Conservation (phyloP, 1,140 invertebrate species). For the Meloidogyne chitwoodi region DNA sequence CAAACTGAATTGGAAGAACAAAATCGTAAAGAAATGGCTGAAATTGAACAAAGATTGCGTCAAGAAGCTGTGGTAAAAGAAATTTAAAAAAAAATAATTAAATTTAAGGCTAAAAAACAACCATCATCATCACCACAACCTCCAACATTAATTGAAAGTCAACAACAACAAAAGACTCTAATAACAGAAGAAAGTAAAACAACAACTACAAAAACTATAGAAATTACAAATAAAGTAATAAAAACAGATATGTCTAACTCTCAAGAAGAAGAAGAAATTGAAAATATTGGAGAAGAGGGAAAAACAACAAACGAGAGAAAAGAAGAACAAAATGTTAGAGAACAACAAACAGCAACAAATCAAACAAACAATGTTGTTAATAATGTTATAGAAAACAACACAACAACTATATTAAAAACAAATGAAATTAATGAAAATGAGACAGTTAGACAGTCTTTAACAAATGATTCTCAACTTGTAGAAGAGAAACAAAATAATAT, state of each 20-base stretch:
- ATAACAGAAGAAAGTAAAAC: neutral
- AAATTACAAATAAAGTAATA: neutral
- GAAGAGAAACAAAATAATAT: neutral
- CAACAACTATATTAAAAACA: neutral
- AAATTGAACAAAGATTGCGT: constrained; percentile 40
- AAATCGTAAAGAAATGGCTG: constrained; percentile 44
- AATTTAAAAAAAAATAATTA: neutral
- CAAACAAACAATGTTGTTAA: neutral
- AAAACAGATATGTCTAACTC: neutral
- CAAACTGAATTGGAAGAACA: constrained; percentile 48
- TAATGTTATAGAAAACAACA: neutral
- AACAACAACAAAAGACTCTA: neutral
- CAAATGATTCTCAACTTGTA: neutral
- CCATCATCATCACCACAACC: neutral
- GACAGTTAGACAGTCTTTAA: neutral
- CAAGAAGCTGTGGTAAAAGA: constrained; percentile 3
- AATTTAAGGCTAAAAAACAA: neutral
- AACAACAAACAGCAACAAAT: neutral
- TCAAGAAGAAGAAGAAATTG: neutral
- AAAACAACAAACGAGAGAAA: neutral
- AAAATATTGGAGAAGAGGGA: neutral
- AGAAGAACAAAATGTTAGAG: neutral
- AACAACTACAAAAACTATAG: neutral
- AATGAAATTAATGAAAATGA: neutral
- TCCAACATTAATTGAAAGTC: neutral